Conservation (phyloP, 2,888 invertebrate genomes). For the Phalangium opilio region DNA sequence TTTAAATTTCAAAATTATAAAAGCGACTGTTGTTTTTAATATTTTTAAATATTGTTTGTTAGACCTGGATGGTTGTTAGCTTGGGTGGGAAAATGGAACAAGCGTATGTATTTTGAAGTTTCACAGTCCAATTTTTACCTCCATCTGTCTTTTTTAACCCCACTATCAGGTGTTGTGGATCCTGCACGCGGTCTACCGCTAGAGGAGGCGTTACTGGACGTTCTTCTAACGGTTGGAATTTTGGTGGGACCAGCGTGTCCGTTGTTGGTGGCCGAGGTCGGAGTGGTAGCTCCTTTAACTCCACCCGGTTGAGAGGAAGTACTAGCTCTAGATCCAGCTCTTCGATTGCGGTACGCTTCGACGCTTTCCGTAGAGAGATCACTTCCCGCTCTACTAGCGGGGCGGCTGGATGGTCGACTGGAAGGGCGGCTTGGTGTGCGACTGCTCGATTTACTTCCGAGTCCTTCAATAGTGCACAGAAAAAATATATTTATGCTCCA, state of each 20-base stretch:
- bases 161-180: too few species aligned
- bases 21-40: too few species aligned
- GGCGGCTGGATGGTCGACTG: constrained; percentile 47
- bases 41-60: too few species aligned
- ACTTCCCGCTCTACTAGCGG: constrained; percentile 83
- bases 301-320: constrained; percentile 12
- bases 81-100: too few species aligned
- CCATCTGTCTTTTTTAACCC: too few species aligned
- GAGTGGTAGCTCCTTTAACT: constrained; percentile 40
- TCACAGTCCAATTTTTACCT: too few species aligned
- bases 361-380: constrained; percentile 60
- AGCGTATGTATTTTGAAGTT: too few species aligned
- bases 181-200: not conserved
- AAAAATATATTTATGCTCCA: too few species aligned
- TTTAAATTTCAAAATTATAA: too few species aligned
- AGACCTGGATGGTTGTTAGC: too few species aligned
- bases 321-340: constrained; percentile 7
- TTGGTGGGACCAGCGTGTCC: constrained; percentile 4
- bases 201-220: constrained; percentile 10
- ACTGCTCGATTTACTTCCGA: constrained; percentile 40
- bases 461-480: too few species aligned
- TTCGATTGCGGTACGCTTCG: constrained; percentile 23
- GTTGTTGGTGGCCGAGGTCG: not conserved
- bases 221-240: constrained; percentile 13
- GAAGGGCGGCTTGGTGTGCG: constrained; percentile 38